Evolutionary conservation across 2,888 invertebrate species (phyloP).

Genomic region (Platycnemis pennipes): DNA sequence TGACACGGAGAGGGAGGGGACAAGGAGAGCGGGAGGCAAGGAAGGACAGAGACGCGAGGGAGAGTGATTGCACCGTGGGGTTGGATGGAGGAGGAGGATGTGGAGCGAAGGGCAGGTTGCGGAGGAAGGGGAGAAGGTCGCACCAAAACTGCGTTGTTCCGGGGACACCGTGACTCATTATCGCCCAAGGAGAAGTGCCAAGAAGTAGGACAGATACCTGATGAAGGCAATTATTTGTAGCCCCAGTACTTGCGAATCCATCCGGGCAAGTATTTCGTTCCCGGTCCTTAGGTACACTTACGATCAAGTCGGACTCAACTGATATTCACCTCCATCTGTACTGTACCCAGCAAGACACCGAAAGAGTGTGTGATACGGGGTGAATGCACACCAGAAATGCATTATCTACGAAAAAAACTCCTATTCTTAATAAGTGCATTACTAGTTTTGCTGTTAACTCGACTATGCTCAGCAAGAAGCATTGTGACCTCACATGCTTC

Average conservation of each 20-base stretch:
- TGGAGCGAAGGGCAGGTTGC: not conserved
- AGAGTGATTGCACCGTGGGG: not conserved
- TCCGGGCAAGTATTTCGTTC: not conserved
- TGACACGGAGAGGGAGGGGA: not conserved
- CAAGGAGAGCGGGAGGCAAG: not conserved
- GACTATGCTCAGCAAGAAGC: too few species aligned
- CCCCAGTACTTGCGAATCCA: not conserved
- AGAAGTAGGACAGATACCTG: slow-evolving; percentile 14
- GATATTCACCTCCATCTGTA: too few species aligned
- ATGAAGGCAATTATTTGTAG: not conserved
- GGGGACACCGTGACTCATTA: slow-evolving; percentile 35
- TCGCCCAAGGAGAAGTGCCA: not conserved
- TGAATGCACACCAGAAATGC: too few species aligned
- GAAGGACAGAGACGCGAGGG: not conserved
- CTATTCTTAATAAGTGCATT: too few species aligned
- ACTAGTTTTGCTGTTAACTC: too few species aligned
- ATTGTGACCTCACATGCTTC: too few species aligned
- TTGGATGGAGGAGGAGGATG: not conserved
- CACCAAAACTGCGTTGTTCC: slow-evolving; percentile 9
- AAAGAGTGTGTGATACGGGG: too few species aligned
- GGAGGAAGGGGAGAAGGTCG: not conserved
- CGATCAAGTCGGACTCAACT: too few species aligned
- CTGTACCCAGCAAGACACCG: too few species aligned
- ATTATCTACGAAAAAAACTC: too few species aligned
- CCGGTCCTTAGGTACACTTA: too few species aligned